Percentiles rank a stretch among this genome's conserved stretches.
These are phyloP conservation scores for Hypomecis atomaria DNA, from an alignment of 2,888 invertebrate genomes.

Conservation along the genomic window DNA sequence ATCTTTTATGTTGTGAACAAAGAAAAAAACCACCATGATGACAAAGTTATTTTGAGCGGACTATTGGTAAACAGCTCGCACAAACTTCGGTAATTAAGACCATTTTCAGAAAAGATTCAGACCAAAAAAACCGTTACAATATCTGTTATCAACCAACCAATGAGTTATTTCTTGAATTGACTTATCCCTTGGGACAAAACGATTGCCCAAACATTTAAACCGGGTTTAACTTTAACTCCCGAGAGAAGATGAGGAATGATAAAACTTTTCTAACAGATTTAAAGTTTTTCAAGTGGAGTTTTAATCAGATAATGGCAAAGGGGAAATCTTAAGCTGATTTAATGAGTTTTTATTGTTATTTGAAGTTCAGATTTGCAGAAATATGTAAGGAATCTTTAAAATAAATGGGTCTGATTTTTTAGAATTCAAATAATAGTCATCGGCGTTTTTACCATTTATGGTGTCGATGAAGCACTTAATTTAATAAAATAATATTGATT, in stretches of 20 bases:
- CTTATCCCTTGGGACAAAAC: constrained; percentile 12
- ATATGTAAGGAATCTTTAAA: too few species aligned
- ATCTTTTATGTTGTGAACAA: too few species aligned
- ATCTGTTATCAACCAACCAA: not conserved
- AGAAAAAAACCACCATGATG: too few species aligned
- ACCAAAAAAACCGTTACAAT: not conserved
- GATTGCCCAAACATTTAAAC: constrained; percentile 3
- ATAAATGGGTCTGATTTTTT: too few species aligned
- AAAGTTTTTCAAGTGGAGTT: constrained; percentile 22
- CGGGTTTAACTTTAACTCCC: constrained; percentile 2
- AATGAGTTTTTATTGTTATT: not conserved
- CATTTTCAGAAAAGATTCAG: not conserved
- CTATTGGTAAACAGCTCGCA: too few species aligned
- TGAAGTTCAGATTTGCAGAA: not conserved
- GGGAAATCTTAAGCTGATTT: not conserved
- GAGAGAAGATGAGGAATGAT: constrained; percentile 16
- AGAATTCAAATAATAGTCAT: too few species aligned
- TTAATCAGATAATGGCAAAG: constrained; percentile 14
- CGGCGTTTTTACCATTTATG: too few species aligned
- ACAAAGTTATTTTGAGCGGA: too few species aligned
- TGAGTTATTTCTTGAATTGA: not conserved
- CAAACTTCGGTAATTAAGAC: too few species aligned
- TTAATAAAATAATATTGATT: too few species aligned
- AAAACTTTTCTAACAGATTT: constrained; percentile 23
- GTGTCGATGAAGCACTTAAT: too few species aligned